These are phyloP conservation scores for Phaethornis superciliosus DNA, from an alignment of 2,113 vertebrate species.

Conservation along the genomic window DNA sequence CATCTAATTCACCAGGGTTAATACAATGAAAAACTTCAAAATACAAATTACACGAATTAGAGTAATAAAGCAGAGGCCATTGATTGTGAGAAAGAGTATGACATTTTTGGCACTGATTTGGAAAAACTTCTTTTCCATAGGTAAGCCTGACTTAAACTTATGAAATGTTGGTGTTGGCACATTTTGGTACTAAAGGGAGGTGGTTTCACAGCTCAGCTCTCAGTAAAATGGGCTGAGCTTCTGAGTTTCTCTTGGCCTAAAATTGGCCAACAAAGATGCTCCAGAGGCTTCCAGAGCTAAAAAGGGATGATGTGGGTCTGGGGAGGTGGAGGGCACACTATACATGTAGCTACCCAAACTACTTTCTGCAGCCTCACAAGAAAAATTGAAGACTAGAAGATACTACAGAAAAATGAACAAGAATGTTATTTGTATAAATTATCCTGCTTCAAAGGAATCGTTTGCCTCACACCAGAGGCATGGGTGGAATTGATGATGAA, in stretches of 20 bases:
- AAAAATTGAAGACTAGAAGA: neutral
- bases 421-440: neutral
- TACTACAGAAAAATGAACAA: neutral
- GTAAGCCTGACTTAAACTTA: rapidly evolving
- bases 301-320: rapidly evolving
- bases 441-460: neutral
- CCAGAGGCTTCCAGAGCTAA: neutral
- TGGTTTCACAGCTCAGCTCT: neutral
- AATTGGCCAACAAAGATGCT: neutral
- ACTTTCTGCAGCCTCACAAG: neutral
- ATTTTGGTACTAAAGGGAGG: neutral
- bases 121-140: neutral
- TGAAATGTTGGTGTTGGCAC: neutral
- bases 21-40: neutral
- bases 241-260: neutral
- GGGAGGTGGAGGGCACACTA: neutral
- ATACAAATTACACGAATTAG: neutral
- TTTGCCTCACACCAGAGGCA: neutral
- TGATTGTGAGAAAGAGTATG: neutral
- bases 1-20: neutral
- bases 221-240: neutral
- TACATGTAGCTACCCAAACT: neutral
- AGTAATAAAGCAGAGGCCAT: neutral
- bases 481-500: neutral
- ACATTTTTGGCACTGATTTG: neutral